Percentiles rank a stretch among this genome's conserved stretches.
Conservation (phyloP, 2,113 vertebrate genomes). For the Otus sunia region DNA sequence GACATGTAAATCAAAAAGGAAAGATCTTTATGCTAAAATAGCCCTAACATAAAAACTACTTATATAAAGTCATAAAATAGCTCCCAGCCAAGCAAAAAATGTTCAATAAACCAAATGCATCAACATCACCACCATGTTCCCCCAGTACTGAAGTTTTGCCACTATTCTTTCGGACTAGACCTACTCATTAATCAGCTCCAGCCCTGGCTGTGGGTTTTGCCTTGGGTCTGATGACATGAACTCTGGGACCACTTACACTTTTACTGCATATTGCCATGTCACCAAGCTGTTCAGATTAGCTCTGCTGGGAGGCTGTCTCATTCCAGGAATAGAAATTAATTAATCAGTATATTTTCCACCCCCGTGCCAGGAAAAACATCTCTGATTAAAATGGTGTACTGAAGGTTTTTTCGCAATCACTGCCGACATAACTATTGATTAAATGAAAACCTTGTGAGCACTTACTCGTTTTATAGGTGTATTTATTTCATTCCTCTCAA, state of each 20-base stretch:
- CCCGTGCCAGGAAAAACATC: slow-evolving; percentile 60
- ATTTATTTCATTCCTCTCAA: slow-evolving; percentile 26
- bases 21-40: not conserved
- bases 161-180: not conserved
- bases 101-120: not conserved
- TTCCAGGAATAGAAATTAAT: slow-evolving; percentile 78
- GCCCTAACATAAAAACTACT: not conserved
- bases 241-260: slow-evolving; percentile 9
- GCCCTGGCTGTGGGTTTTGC: not conserved
- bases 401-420: slow-evolving; percentile 54
- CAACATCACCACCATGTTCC: not conserved
- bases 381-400: slow-evolving; percentile 71
- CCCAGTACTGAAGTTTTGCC: not conserved
- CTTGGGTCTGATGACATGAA: not conserved
- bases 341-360: slow-evolving; percentile 66
- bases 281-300: slow-evolving; percentile 53
- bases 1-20: not conserved
- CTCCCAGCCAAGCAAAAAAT: not conserved
- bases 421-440: slow-evolving; percentile 60
- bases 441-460: slow-evolving; percentile 53
- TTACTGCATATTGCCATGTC: not conserved
- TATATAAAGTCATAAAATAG: not conserved
- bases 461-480: slow-evolving; percentile 35
- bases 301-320: slow-evolving; percentile 59
- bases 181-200: not conserved